Evolutionary conservation across 1,140 invertebrate genomes (phyloP).

Genomic region (Charaxes varanes): DNA sequence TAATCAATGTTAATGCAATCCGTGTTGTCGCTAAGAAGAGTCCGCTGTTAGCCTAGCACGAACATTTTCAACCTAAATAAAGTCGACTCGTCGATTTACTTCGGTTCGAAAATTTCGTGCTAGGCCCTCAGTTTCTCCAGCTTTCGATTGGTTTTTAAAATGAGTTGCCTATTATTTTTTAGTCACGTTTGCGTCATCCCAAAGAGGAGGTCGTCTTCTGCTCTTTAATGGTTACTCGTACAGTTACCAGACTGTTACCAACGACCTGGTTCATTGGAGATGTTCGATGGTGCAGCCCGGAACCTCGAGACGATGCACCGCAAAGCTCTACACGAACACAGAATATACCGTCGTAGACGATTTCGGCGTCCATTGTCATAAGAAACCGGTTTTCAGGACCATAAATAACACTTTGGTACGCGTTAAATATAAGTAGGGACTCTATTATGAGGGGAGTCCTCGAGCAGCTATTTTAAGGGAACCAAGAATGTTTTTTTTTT

Average conservation of each 20-base stretch:
- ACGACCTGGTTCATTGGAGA: constrained; percentile 31
- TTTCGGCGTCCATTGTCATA: constrained; percentile 27
- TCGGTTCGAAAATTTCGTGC: no score
- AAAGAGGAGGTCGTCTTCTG: constrained; percentile 39
- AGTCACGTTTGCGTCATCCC: constrained; percentile 42
- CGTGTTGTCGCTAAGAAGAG: no score
- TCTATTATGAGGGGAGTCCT: no score
- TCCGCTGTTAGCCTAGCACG: no score
- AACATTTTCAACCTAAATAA: no score
- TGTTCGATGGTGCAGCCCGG: constrained; percentile 41
- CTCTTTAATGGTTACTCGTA: constrained; percentile 41
- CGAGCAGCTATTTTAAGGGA: no score
- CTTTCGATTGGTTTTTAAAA: no score
- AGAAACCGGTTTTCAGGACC: constrained; percentile 32
- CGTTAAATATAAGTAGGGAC: constrained; percentile 23
- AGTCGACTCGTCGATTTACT: no score
- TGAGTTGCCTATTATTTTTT: no score
- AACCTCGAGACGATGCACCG: constrained; percentile 32
- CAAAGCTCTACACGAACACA: constrained; percentile 30
- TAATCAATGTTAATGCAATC: no score
- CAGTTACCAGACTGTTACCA: constrained; percentile 27
- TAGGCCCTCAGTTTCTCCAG: no score
- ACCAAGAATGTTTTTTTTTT: no score
- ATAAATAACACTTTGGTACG: constrained; percentile 24
- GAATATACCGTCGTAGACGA: constrained; percentile 28